Base-by-base conservation (phyloP, 2,888 invertebrate genomes). In the Automeris io region DNA sequence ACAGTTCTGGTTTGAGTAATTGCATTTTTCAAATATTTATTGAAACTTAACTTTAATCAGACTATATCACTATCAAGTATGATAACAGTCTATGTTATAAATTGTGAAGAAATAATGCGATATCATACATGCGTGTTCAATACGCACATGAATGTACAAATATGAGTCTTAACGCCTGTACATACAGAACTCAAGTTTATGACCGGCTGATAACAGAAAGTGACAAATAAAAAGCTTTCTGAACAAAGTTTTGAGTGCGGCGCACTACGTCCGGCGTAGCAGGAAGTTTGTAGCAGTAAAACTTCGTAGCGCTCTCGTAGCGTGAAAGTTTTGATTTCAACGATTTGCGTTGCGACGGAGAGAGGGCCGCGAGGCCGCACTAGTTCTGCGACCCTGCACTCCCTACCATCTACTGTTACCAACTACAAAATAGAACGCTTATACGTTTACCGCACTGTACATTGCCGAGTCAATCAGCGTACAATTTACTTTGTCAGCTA, bases 281-380 rank as follows among this genome's bases (percentile, higher is more conserved):
- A 83, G 86, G 85, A 86, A 86, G 85, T 85, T 85, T 76, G 86
- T 86, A 86, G 85, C 83, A 70, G 80, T 82, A 81, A 85, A 86
- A 86, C 85, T 85, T 85, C 81, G 86, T 86, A 86, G 83, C 83
- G 81, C 75, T 78, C 76, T 73, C 81, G 85, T 82, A 83, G 85
- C 83, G 86, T 82, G 86, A 86, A 86, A 86, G 85, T 86, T 85
- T 85, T 86, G 85, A 86, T 85, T 86, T 83, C 86, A 82, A 86
- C 85, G 83, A 86, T 85, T 85, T 85, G 83, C 76, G 80, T 82
- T 83, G 81, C 73, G 79, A 82, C 67, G 69, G 72, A 75, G 71
- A 73, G 76, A 79, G 76, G 79, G 74, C 80, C 76, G 76, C 70
- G 75, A 79, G 77, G 74, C 78, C 79, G 77, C 66, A 65, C 74